Base-by-base conservation (phyloP, 2,888 invertebrate genomes). In the Chloromyia formosa region DNA sequence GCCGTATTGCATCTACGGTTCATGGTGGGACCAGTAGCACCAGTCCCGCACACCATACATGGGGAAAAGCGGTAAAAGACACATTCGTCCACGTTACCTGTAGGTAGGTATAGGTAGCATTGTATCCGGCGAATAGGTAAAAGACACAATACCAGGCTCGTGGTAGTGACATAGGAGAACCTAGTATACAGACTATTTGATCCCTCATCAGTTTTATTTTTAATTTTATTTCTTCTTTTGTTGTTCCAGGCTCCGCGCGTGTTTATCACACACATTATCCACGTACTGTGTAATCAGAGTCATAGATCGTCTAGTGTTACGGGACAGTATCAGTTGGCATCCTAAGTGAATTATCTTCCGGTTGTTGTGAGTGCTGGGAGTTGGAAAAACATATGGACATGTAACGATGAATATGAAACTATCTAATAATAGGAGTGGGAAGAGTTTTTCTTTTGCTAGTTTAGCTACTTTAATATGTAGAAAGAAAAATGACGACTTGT, bases 91-190 rank as follows among this genome's bases (percentile, higher is more conserved):
- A 35, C 27, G 27, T 49, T 49, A 49, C 14, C 49, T n/a, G 27
- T 35, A 35, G 3, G 27, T 35, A 35, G 27, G 27, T 7, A 35
- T 35, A 35, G 27, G 27, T 7, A 35, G 27, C 7, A 7, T 35
- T 35, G 27, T 35, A 49, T n/a, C 66, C 45, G 66, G 66, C 66
- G 66, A 64, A 64, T 18, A 20, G 40, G 64, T 45, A 64, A 64
- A 64, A 64, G 42, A 64, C 64, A 64, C 64, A 64, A 64, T 45
- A 64, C 64, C 64, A 64, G 61, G n/a, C 22, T 27, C 23, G 35
- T 27, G 61, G 45, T 64, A 22, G 45, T 64, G 45, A 66, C 22
- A 66, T 66, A n/a, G 20, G 66, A 66, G 66, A 66, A 66, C 42
- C 1, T 42, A 49, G 27, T 7, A 35, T 35, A n/a, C n/a, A 7